These are phyloP conservation scores for Cinclus cinclus DNA, from an alignment of 2,113 vertebrate genomes.

Conservation along the genomic window DNA sequence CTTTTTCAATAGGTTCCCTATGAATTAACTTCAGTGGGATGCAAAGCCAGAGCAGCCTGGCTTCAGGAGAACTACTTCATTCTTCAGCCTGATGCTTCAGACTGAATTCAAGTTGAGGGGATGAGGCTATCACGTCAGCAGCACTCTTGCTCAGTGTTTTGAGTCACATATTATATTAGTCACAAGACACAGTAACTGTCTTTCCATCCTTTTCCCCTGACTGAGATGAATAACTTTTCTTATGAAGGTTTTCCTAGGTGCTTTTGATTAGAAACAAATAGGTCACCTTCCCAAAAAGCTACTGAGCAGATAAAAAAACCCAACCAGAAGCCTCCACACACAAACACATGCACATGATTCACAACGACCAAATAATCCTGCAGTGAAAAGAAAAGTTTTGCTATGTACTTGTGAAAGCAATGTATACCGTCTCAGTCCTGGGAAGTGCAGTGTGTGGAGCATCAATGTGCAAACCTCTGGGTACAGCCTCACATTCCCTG, in stretches of 20 bases:
- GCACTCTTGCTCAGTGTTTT: conserved; percentile 42
- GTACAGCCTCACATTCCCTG: neutral
- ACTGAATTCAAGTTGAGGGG: neutral
- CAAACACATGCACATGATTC: neutral
- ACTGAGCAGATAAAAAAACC: neutral
- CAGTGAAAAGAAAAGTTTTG: neutral
- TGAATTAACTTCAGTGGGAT: neutral
- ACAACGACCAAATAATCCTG: neutral
- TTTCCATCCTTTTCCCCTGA: conserved; percentile 26
- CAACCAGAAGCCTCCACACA: neutral
- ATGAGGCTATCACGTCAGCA: conserved; percentile 22
- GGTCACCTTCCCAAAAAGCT: neutral
- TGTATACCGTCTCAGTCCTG: fast-evolving
- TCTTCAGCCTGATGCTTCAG: neutral
- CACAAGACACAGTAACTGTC: conserved; percentile 30
- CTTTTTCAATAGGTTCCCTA: neutral
- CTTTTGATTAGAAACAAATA: conserved; percentile 24
- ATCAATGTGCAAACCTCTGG: neutral
- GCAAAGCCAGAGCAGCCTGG: neutral
- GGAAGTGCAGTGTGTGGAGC: neutral
- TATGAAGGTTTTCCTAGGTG: neutral
- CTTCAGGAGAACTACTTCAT: neutral
- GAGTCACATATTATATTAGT: conserved; percentile 44
- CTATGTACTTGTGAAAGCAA: neutral
- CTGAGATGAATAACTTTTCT: conserved; percentile 3